Conservation (phyloP, 2,888 invertebrate species). For the Calliopum simillimum region DNA sequence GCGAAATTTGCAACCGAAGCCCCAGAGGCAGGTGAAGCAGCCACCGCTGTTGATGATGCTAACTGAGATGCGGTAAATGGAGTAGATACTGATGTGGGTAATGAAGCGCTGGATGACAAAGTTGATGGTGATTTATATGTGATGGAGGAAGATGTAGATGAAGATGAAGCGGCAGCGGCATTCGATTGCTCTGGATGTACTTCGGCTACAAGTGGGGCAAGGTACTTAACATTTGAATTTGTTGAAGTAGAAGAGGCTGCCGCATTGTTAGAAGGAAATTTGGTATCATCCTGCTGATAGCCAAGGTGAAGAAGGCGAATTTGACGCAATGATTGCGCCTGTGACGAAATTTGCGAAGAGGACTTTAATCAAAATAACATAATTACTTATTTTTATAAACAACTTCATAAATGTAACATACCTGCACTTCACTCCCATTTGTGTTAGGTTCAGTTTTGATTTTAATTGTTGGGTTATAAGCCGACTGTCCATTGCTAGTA, state of each 20-base stretch:
- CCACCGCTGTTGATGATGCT: constrained; percentile 64
- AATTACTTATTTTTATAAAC: constrained; percentile 9
- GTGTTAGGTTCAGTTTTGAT: constrained; percentile 48
- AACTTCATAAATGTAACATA: constrained; percentile 16
- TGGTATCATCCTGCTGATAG: constrained; percentile 34
- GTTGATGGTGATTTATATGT: constrained; percentile 63
- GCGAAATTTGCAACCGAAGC: constrained; percentile 63
- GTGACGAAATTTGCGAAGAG: constrained; percentile 38
- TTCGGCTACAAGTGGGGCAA: constrained; percentile 64
- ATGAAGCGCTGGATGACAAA: constrained; percentile 61
- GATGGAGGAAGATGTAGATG: constrained; percentile 45
- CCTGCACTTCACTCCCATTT: constrained; percentile 44
- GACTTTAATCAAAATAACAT: constrained; percentile 31
- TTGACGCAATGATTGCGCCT: constrained; percentile 48
- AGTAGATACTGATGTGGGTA: constrained; percentile 61
- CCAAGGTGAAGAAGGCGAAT: constrained; percentile 46
- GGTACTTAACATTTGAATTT: constrained; percentile 60
- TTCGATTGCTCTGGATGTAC: constrained; percentile 64
- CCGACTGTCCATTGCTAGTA: constrained; percentile 23
- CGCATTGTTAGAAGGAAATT: constrained; percentile 27
- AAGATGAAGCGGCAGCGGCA: constrained; percentile 44
- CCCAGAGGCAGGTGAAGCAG: constrained; percentile 59
- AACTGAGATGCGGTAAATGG: constrained; percentile 64
- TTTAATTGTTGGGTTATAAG: constrained; percentile 39
- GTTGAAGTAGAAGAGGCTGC: constrained; percentile 50